These are phyloP conservation scores for Poeciliopsis turrubarensis DNA, from an alignment of 2,113 vertebrate species.

Conservation along the genomic window DNA sequence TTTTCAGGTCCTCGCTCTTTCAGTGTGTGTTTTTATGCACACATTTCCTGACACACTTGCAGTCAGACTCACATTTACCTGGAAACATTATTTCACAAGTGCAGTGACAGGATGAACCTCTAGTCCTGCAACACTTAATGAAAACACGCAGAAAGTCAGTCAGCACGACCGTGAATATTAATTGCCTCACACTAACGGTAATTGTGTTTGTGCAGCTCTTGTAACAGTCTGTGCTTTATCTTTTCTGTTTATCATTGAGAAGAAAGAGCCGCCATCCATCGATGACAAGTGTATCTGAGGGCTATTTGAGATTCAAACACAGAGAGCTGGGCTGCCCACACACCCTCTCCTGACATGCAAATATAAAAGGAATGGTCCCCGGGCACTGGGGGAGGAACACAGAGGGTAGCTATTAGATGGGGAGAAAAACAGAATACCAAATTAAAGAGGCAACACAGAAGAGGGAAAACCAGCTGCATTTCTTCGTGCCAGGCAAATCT, in stretches of 20 bases:
- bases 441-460: slow-evolving; percentile 50
- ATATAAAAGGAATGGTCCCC: slow-evolving; percentile 55
- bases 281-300: slow-evolving; percentile 52
- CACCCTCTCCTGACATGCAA: slow-evolving; percentile 78
- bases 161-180: slow-evolving; percentile 49
- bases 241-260: slow-evolving; percentile 17
- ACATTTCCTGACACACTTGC: background rate
- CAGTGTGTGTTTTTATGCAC: background rate
- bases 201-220: slow-evolving; percentile 60
- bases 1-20: background rate
- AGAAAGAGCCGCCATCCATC: slow-evolving; percentile 35
- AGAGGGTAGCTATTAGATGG: slow-evolving; percentile 60
- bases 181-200: slow-evolving; percentile 31
- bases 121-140: slow-evolving; percentile 28
- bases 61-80: background rate
- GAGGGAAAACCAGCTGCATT: slow-evolving; percentile 48
- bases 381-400: slow-evolving; percentile 44
- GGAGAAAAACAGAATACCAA: slow-evolving; percentile 35
- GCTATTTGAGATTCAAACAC: slow-evolving; percentile 69
- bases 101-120: background rate
- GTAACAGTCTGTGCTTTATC: slow-evolving; percentile 31
- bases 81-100: background rate
- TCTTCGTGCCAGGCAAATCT: slow-evolving; percentile 39
- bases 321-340: slow-evolving; percentile 63
- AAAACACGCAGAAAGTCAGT: slow-evolving; percentile 30